Evolutionary conservation across 2,888 invertebrate species (phyloP).

Genomic region (Trichopria drosophilae): DNA sequence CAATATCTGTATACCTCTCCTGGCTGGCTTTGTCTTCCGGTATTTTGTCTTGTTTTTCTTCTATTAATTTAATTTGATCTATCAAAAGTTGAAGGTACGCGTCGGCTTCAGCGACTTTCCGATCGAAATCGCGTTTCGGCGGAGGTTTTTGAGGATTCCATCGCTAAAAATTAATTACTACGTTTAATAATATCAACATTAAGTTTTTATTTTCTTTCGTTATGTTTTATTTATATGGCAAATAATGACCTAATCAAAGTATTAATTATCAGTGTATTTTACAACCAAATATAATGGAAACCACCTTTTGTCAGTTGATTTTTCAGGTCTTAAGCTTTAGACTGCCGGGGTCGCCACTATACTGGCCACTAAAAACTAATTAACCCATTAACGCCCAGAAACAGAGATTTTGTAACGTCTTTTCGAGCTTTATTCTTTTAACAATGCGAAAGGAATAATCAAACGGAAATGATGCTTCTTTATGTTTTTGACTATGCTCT

Average conservation of each 20-base stretch:
- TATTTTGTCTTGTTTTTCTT: conserved; percentile 45
- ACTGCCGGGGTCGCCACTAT: too few relatives aligned
- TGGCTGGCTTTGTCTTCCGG: conserved; percentile 44
- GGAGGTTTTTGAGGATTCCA: conserved; percentile 65
- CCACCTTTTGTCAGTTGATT: too few relatives aligned
- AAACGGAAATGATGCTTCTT: too few relatives aligned
- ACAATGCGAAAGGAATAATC: too few relatives aligned
- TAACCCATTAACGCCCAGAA: too few relatives aligned
- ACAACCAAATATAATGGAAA: too few relatives aligned
- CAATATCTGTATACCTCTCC: conserved; percentile 46
- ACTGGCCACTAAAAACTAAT: too few relatives aligned
- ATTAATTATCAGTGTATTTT: too few relatives aligned
- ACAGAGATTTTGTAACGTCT: too few relatives aligned
- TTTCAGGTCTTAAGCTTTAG: too few relatives aligned
- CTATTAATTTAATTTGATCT: conserved; percentile 79
- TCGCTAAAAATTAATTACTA: conserved; percentile 44
- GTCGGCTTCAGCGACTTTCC: conserved; percentile 92
- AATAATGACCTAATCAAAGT: conserved; percentile 5
- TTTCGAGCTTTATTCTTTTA: too few relatives aligned
- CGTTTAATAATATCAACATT: conserved; percentile 21
- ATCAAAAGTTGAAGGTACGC: conserved; percentile 95
- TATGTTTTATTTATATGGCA: not conserved
- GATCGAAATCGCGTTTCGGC: conserved; percentile 71
- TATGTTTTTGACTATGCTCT: too few relatives aligned
- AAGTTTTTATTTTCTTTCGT: not conserved